Evolutionary conservation across 2,113 vertebrate genomes (phyloP).

Genomic region (Astatoreochromis straeleni): DNA sequence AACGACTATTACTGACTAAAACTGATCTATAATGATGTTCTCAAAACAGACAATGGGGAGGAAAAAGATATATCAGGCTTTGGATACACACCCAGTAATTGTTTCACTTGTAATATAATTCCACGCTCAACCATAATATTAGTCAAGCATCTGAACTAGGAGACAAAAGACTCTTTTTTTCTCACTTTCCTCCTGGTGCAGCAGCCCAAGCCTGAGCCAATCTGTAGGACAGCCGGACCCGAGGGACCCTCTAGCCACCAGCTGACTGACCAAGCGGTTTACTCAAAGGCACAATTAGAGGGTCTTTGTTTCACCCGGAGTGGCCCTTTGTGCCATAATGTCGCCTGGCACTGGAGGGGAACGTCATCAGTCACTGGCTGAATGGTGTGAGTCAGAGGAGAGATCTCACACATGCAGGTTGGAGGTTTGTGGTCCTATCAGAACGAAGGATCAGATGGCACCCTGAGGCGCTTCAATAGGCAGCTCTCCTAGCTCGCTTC

Average conservation of each 20-base stretch:
- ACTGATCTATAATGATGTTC: not conserved
- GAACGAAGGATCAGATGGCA: constrained; percentile 16
- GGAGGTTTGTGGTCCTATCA: constrained; percentile 14
- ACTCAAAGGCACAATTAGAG: constrained; percentile 75
- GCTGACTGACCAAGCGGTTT: constrained; percentile 50
- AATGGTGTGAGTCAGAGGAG: constrained; percentile 26
- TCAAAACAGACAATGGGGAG: not conserved
- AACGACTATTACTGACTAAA: not conserved
- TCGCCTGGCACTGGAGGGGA: constrained; percentile 42
- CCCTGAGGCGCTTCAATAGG: constrained; percentile 26
- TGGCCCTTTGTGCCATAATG: constrained; percentile 53
- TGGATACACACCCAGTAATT: not conserved
- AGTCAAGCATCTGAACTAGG: not conserved
- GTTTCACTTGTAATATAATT: not conserved
- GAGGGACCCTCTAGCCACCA: constrained; percentile 63
- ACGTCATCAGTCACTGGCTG: constrained; percentile 65
- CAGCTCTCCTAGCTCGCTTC: not conserved
- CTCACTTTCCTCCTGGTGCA: constrained; percentile 9
- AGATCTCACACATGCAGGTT: constrained; percentile 21
- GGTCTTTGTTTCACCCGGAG: constrained; percentile 68
- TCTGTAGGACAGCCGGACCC: constrained; percentile 60
- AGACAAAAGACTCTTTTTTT: constrained; percentile 6
- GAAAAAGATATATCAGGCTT: not conserved
- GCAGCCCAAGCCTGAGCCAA: constrained; percentile 18
- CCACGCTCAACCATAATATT: not conserved